These are phyloP conservation scores for Crax fasciolata DNA, from an alignment of 2,797 vertebrate genomes.

Conservation along the genomic window DNA sequence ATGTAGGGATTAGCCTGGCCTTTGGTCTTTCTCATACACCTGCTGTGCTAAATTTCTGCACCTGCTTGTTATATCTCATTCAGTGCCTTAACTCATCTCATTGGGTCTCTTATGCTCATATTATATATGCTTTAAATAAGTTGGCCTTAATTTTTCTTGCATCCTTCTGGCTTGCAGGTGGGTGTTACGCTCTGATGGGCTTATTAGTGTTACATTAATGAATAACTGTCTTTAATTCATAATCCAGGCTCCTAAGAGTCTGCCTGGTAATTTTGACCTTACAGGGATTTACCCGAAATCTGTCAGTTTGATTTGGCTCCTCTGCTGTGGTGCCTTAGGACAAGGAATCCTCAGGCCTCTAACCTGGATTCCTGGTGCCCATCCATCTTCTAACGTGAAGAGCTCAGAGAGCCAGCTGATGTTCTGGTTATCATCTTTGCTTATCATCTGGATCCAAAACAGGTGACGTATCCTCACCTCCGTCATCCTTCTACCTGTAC, in stretches of 20 bases:
- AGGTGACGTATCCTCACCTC: background rate
- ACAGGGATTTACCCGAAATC: background rate
- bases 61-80: background rate
- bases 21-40: background rate
- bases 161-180: background rate
- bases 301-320: background rate
- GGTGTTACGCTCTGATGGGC: accelerated
- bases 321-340: background rate
- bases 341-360: background rate
- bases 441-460: background rate
- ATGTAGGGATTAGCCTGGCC: background rate
- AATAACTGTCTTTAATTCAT: background rate
- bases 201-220: background rate
- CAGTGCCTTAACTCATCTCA: background rate
- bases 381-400: background rate
- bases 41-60: background rate
- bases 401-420: background rate
- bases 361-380: background rate
- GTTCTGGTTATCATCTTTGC: background rate
- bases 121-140: background rate
- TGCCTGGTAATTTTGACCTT: background rate
- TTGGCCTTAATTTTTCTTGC: background rate
- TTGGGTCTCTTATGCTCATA: background rate
- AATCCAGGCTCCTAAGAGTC: background rate
- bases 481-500: background rate